Conservation (phyloP, 2,888 invertebrate species). For the Euplexia lucipara region DNA sequence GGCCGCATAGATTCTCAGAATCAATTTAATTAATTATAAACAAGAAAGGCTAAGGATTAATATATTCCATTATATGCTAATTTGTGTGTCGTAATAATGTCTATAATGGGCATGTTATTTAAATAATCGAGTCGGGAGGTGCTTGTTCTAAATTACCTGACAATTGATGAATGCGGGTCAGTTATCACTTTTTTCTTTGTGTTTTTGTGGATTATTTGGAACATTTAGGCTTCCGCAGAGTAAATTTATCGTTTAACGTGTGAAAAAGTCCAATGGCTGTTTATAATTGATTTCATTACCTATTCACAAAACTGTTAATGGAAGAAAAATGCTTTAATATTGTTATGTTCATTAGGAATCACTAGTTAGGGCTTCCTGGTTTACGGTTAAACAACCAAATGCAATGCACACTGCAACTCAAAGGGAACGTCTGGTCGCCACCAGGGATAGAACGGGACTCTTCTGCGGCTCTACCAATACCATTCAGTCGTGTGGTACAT, state of each 20-base stretch:
- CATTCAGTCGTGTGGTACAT: too few species aligned
- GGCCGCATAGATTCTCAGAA: constrained; percentile 20
- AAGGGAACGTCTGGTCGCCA: too few species aligned
- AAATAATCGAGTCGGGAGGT: constrained; percentile 34
- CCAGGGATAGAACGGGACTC: too few species aligned
- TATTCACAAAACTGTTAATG: constrained; percentile 12
- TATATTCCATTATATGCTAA: constrained; percentile 62
- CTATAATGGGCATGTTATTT: constrained; percentile 45
- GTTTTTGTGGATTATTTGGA: constrained; percentile 7
- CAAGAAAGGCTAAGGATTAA: constrained; percentile 35
- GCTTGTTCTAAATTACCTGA: constrained; percentile 45
- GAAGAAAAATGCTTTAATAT: constrained; percentile 14
- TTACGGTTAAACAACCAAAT: too few species aligned
- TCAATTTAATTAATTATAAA: constrained; percentile 33
- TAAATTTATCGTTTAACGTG: constrained; percentile 1
- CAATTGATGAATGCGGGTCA: constrained; percentile 42
- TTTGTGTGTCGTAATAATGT: constrained; percentile 56
- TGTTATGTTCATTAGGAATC: too few species aligned
- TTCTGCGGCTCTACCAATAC: too few species aligned
- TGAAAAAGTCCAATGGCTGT: neutral
- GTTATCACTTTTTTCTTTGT: constrained; percentile 19
- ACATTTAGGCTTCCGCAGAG: constrained; percentile 14
- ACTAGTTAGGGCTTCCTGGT: too few species aligned
- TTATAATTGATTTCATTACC: constrained; percentile 2
- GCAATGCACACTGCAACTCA: too few species aligned